A percentile compares a stretch with the other conserved stretches of the same genome.
These are phyloP conservation scores for Lycophotia porphyrea DNA, from an alignment of 2,888 invertebrate genomes.

Conservation along the genomic window DNA sequence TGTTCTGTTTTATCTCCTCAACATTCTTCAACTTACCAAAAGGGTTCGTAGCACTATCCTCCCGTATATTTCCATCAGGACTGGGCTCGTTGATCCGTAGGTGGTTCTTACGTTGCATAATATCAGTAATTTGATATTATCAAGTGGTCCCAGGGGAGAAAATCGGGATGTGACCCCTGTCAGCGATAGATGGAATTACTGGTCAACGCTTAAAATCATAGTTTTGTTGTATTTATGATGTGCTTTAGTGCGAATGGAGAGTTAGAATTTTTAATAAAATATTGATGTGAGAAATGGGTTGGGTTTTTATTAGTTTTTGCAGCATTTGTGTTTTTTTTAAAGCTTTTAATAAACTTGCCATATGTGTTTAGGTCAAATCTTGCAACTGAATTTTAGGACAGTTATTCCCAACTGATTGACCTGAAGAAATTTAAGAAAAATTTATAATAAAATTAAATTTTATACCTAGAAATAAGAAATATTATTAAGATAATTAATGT, in stretches of 20 bases:
- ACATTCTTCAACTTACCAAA: not conserved
- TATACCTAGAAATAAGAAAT: too few relatives aligned
- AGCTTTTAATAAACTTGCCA: not conserved
- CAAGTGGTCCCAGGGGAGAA: conserved; percentile 77
- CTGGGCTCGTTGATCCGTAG: conserved; percentile 71
- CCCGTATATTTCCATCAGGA: conserved; percentile 61
- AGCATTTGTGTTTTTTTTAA: not conserved
- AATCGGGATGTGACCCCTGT: conserved; percentile 73
- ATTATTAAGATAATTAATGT: too few relatives aligned
- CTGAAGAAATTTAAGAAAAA: too few relatives aligned
- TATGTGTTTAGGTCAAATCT: not conserved
- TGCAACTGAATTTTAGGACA: not conserved
- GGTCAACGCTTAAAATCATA: conserved; percentile 53
- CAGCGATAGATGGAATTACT: conserved; percentile 75
- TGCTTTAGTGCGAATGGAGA: conserved; percentile 37
- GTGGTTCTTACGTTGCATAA: conserved; percentile 79
- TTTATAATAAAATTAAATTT: too few relatives aligned
- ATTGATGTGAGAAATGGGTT: not conserved
- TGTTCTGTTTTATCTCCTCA: too few relatives aligned
- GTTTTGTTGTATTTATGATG: conserved; percentile 45
- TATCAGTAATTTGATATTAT: conserved; percentile 83
- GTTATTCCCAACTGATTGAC: not conserved
- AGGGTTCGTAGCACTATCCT: not conserved
- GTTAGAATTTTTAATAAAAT: conserved; percentile 6
- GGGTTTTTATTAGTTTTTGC: not conserved